Base-by-base conservation (phyloP, 92 coral and sea anemone species). In the Isaurus tuberculatus region DNA sequence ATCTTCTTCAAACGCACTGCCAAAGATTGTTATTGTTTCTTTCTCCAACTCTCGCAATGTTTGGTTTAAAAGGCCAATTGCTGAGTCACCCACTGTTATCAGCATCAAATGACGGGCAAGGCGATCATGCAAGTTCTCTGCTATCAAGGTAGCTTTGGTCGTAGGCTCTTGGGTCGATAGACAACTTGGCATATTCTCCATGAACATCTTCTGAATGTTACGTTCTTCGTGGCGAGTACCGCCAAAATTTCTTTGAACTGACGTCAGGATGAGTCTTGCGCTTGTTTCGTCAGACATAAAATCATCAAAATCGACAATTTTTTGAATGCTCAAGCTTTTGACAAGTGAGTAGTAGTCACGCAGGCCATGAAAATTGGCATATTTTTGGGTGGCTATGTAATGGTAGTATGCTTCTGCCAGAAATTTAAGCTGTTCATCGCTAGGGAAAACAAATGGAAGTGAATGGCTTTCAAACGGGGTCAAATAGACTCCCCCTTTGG, bases 1-100 rank as follows among this genome's bases (percentile, higher is more conserved):
- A 57, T 96, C 99, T 87, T 96, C 99, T 83, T 96, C 94, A 84
- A 96, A 94, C 11, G 88, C 94, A 49, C 99, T 96, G 33, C 99
- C 99, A 89, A 91, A 96, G 46, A 96, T 92, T 48, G 94, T 96
- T 89, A 96, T 92, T 72, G 88, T 94, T 79, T 96, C 99, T 86
- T 92, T 96, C 19, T 96, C 90, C 33, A 96, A 72, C 44, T 86
- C 87, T 33, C 77, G 73, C 13, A 96, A 75, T 17, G 91, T 92
- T 71, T 92, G 93, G 70, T 96, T 94, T 16, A 96, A 81, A 64
- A 96, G 94, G 27, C 98, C 98, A 79, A 96, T 96, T 30, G 99
- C 99, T 15, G 99, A 91, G 69, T 96, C 99, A 15, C 96, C 98
- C 72, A 83, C 92, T 27, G 99, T 96, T 84, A 96, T 96, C 77